phyloP scores from a whole-genome alignment of 2,888 invertebrate genomes.

The Serrognathus titanus region DNA sequence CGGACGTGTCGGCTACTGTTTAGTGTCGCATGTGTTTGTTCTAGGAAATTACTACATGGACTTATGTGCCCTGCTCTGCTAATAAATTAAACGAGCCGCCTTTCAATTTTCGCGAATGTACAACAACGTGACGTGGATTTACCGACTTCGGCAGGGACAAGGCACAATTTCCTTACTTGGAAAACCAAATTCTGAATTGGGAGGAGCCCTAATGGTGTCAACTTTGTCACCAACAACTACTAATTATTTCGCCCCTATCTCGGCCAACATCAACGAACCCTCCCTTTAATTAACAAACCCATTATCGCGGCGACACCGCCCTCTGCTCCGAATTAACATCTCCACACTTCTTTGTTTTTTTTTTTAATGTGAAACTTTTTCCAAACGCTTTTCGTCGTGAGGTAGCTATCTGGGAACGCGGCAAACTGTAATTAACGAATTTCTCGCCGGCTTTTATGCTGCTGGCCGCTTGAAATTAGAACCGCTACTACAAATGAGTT shows the following conservation, averaged over 20 bases:
- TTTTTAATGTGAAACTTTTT: slow-evolving; percentile 19
- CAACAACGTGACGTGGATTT: neutral
- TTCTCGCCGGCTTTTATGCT: too few relatives aligned
- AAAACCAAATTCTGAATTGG: too few relatives aligned
- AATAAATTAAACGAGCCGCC: neutral
- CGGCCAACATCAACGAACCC: neutral
- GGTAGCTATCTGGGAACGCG: too few relatives aligned
- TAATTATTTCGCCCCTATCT: too few relatives aligned
- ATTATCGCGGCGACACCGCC: slow-evolving; percentile 13
- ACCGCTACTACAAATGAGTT: slow-evolving; percentile 26
- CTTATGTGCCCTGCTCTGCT: slow-evolving; percentile 14
- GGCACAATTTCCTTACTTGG: too few relatives aligned
- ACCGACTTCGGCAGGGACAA: neutral
- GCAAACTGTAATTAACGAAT: too few relatives aligned
- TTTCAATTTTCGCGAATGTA: neutral
- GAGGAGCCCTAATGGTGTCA: too few relatives aligned
- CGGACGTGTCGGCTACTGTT: slow-evolving; percentile 40
- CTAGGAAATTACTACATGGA: slow-evolving; percentile 40
- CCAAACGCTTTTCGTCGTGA: neutral
- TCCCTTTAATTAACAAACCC: slow-evolving; percentile 23
- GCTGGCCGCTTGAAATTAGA: slow-evolving; percentile 5
- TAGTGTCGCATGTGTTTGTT: slow-evolving; percentile 37
- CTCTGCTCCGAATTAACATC: slow-evolving; percentile 23
- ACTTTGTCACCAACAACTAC: too few relatives aligned
- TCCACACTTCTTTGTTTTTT: slow-evolving; percentile 21